Evolutionary conservation across 2,113 vertebrate species (phyloP), one percentile per base, ranked within the genome.

Genomic region (Pimephales promelas): DNA sequence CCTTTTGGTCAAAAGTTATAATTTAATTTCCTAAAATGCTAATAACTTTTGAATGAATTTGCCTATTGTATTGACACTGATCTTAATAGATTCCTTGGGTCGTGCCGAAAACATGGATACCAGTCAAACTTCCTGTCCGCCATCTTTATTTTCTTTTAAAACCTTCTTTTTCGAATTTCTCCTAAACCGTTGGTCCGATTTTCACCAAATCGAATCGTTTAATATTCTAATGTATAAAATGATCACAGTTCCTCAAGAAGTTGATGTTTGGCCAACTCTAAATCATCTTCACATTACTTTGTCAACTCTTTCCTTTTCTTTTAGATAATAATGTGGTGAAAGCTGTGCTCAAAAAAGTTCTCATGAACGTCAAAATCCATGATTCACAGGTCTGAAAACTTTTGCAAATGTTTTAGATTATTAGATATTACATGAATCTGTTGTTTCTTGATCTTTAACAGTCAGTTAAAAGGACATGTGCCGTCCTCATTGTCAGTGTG

Each of bases 311-410:
- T 10, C 2, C n/a, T 75, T 34, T 22, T 83, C 14, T 66, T 1
- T 52, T 56, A 88, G 88, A 87, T 78, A 79, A 83, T 78, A 36
- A 83, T 11, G 36, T 85, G 66, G 81, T 88, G 9, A 88, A 88
- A 52, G 52, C 76, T 10, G 73, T 88, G 45, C 84, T 87, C 24
- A 86, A 75, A 54, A 77, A 61, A 77, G 61, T 85, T 9, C 26
- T 83, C 4, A 61, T 82, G 43, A 88, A 84, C 56, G 40, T 43
- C 52, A 71, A 85, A 84, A 70, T 64, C n/a, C 70, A 59, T 22
- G 85, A 87, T 62, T 77, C 82, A 0, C 88, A 89, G 76, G 85
- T 70, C 61, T 57, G 81, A 81, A 4, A 83, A 83, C 40, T 82
- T 77, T 76, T 81, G 59, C 56, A 52, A 16, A 68, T 71, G 57